Base-by-base conservation (phyloP, 1,140 invertebrate species). In the Samia ricini region DNA sequence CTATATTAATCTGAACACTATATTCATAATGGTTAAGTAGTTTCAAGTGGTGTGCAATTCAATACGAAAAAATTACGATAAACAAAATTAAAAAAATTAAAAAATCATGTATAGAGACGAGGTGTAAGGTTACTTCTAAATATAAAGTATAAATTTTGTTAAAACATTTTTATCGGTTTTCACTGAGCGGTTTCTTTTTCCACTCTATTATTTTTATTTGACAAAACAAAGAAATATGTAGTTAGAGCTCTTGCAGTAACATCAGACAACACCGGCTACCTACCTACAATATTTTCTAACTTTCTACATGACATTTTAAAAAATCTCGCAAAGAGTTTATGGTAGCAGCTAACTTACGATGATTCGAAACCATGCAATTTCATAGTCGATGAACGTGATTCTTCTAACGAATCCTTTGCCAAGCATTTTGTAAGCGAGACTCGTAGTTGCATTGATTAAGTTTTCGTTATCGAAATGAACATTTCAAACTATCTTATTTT, bases 351-450 rank as follows among this genome's bases (percentile, higher is more conserved):
- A 60, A 68, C 63, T 60, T 58, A 48, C 21, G 36, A 51, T 58
- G 66, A 68, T 68, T 69, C 68, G 68, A 66, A 77, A 77, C 70
- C 71, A 74, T 70, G 68, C 75, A 77, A 80, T 80, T 80, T 80
- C 73, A 77, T 73, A 74, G 66, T 63, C 56, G 68, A 50, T 64
- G 73, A 63, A 64, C 71, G 61, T 68, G 69, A 75, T 78, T 72
- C 69, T 74, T 66, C 68, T 71, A 66, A 72, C 69, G 73, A 78
- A 79, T 72, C 72, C 76, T 75, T 68, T 77, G 68, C 65, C 61
- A 69, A 73, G 63, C 68, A 72, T 77, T 69, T 64, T 58, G 68
- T 61, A 61, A 69, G 22, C 26, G 50, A 52, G 19, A 48, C 26
- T 42, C 33, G 12, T 42, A 42, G n/a, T 42, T 42, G 33, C 33